phyloP scores from a whole-genome alignment of 2,797 vertebrate genomes.

The Sebastes nivosus region DNA sequence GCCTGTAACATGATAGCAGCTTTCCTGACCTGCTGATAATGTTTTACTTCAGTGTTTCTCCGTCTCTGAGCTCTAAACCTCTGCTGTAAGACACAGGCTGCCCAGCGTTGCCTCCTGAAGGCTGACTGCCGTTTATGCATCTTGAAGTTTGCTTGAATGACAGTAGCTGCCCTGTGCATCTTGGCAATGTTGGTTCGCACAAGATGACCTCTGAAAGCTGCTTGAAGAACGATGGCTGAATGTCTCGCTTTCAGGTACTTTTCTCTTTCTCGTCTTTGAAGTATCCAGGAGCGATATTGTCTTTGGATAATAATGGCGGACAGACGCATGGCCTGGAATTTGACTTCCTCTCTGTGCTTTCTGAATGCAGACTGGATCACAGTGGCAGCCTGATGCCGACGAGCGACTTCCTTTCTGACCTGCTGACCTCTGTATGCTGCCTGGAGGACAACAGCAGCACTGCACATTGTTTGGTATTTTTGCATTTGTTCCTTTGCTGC shows the following conservation, averaged over 20 bases:
- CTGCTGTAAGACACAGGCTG: not conserved
- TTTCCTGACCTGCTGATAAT: not conserved
- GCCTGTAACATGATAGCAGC: not conserved
- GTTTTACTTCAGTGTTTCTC: not conserved
- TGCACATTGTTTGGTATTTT: not conserved
- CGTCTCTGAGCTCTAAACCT: not conserved
- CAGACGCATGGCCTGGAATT: slow-evolving; percentile 75
- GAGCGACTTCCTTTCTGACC: slow-evolving; percentile 3
- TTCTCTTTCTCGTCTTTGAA: slow-evolving; percentile 19
- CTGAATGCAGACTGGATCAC: slow-evolving; percentile 16
- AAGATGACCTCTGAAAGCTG: not conserved
- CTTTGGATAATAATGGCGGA: slow-evolving; percentile 76
- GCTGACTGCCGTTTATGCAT: not conserved
- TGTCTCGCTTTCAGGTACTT: fast-evolving
- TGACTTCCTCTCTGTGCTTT: slow-evolving; percentile 46
- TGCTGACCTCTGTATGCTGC: slow-evolving; percentile 20
- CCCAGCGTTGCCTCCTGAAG: not conserved
- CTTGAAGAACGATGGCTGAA: slow-evolving; percentile 40
- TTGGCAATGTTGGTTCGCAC: not conserved
- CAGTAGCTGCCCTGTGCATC: not conserved
- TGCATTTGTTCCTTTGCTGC: slow-evolving; percentile 12
- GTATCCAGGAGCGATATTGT: slow-evolving; percentile 42
- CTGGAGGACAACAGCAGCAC: slow-evolving; percentile 14
- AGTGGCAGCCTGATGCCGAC: slow-evolving; percentile 36
- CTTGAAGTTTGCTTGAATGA: not conserved